phyloP scores from a whole-genome alignment of 2,797 vertebrate genomes.

The Gallinago stenura region DNA sequence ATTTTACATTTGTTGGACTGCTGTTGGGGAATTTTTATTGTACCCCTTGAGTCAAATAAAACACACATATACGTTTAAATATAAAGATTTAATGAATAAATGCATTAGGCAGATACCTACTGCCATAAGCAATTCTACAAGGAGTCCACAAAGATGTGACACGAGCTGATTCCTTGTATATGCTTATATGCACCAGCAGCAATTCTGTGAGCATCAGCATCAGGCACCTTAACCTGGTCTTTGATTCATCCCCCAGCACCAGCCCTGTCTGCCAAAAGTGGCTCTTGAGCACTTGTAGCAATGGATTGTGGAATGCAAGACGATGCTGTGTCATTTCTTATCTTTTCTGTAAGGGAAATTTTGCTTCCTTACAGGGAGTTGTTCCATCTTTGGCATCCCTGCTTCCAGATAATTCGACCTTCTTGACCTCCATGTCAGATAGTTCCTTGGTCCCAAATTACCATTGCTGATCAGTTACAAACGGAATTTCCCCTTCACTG shows the following conservation, averaged over 20 bases:
- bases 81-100: neutral
- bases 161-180: neutral
- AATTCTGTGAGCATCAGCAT: neutral
- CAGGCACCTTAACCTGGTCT: neutral
- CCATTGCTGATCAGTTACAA: neutral
- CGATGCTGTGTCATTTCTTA: neutral
- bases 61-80: neutral
- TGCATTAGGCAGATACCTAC: neutral
- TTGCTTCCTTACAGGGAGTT: neutral
- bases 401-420: neutral
- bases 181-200: neutral
- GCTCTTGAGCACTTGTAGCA: neutral
- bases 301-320: too few species aligned
- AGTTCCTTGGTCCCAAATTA: neutral
- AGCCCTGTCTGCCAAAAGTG: neutral
- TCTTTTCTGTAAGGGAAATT: neutral
- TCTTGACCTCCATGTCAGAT: neutral
- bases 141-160: accelerated
- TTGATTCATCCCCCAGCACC: neutral
- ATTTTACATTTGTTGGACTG: neutral
- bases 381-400: neutral
- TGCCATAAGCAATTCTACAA: accelerated
- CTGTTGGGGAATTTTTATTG: neutral
- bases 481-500: neutral
- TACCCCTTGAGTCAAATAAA: neutral